Conservation (phyloP, 2,797 vertebrate genomes). For the Selene dorsalis region DNA sequence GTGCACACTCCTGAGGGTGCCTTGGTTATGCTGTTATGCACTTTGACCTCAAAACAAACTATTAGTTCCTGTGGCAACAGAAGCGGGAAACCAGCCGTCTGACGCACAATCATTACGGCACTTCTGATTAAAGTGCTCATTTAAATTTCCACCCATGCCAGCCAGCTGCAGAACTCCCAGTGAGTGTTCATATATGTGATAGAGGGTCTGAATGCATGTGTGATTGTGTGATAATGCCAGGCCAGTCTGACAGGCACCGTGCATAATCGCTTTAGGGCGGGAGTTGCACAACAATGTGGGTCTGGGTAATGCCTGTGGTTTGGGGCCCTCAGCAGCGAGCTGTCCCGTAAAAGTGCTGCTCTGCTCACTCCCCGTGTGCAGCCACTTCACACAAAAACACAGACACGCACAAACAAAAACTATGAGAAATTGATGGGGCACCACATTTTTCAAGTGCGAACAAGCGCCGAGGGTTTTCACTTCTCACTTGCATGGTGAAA, state of each 20-base stretch:
- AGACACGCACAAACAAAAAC: not conserved
- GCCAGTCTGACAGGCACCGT: slow-evolving; percentile 90
- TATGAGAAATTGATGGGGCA: slow-evolving; percentile 24
- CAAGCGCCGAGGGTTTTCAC: slow-evolving; percentile 50
- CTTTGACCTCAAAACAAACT: slow-evolving; percentile 50
- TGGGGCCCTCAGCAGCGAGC: slow-evolving; percentile 84
- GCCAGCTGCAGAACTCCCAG: slow-evolving; percentile 17
- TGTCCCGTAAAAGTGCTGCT: slow-evolving; percentile 78
- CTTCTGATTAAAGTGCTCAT: slow-evolving; percentile 43
- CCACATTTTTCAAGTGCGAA: slow-evolving; percentile 28
- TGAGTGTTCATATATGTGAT: slow-evolving; percentile 59
- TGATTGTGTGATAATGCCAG: slow-evolving; percentile 83
- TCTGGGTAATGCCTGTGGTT: slow-evolving; percentile 90
- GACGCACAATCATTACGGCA: slow-evolving; percentile 13
- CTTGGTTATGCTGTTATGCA: slow-evolving; percentile 1
- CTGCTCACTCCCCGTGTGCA: slow-evolving; percentile 61
- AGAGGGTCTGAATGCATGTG: slow-evolving; percentile 62
- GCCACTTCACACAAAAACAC: slow-evolving; percentile 1
- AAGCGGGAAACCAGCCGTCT: slow-evolving; percentile 23
- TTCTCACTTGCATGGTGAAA: slow-evolving; percentile 60
- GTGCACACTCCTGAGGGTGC: slow-evolving; percentile 19
- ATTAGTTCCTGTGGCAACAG: slow-evolving; percentile 30
- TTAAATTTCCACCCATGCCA: slow-evolving; percentile 51
- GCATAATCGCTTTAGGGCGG: slow-evolving; percentile 86
- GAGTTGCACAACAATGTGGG: slow-evolving; percentile 89